Base-by-base conservation (phyloP, 1,140 invertebrate species). In the Drosophila melanica region DNA sequence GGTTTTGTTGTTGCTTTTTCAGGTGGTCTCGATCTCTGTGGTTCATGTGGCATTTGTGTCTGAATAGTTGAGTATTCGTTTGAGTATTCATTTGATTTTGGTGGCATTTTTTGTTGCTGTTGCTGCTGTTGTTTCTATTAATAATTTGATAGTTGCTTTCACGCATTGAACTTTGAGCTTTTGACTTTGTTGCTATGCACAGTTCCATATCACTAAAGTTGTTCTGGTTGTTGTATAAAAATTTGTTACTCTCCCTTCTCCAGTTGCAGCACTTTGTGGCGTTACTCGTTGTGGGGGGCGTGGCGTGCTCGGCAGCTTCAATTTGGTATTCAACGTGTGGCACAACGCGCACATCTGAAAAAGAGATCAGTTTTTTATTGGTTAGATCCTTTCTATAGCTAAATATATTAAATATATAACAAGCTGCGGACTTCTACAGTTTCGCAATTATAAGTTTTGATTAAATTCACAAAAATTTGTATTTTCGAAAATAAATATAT, bases 21-120 rank as follows among this genome's bases (percentile, higher is more conserved):
- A 87, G 84, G 82, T 87, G 82, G 82, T 87, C 79, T 87, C 76
- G 77, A 72, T 84, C 80, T 84, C 76, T 84, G 76, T 81, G 58
- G 42, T 64, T 77, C 54, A 37, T 68, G 47, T 70, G 54, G 58
- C 60, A 63, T 67, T 37, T 55, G 45, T 41, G 63, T 50, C 62
- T 63, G 58, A 30, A 63, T 78, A 73, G 64, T 65, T 89, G 82
- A 79, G 82, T 75, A 60, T 77, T 77, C 70, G 57, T 70, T 80
- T 78, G 79, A 81, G 77, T 70, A 68, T 76, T 84, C 66, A 66
- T 85, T 87, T 87, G 82, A 87, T 87, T 86, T 79, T 87, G 82
- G 82, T 86, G 82, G 82, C 82, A 87, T 86, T 70, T 77, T 74
- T 78, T 86, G 81, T 87, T 66, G 47, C 48, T 77, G 65, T 74